phyloP scores from a whole-genome alignment of 1,140 invertebrate genomes.

The Leptinotarsa undecemlineata region DNA sequence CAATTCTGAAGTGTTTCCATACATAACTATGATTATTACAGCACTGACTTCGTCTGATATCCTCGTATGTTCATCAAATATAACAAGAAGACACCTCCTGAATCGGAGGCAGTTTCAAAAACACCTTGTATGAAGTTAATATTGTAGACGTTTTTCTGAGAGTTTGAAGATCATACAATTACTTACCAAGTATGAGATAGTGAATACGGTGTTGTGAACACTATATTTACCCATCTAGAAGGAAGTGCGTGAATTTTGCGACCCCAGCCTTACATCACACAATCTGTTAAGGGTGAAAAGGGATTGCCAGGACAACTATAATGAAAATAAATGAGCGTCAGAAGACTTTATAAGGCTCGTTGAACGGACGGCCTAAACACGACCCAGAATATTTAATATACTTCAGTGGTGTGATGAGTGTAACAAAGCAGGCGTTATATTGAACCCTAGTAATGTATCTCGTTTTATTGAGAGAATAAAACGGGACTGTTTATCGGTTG shows the following conservation, averaged over 20 bases:
- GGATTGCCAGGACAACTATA: slow-evolving; percentile 28
- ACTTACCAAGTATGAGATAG: not conserved
- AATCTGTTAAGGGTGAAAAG: slow-evolving; percentile 27
- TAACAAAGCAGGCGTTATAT: not conserved
- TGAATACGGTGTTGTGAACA: not conserved
- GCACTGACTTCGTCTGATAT: too few relatives aligned
- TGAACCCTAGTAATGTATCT: not conserved
- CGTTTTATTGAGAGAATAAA: slow-evolving; percentile 1
- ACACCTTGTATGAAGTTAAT: too few relatives aligned
- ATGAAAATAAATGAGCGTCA: slow-evolving; percentile 29
- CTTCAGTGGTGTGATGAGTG: slow-evolving; percentile 20
- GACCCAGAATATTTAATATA: slow-evolving; percentile 19
- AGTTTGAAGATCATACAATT: too few relatives aligned
- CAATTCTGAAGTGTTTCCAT: too few relatives aligned
- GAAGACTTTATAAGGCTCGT: slow-evolving; percentile 26
- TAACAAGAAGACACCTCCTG: too few relatives aligned
- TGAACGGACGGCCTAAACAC: not conserved
- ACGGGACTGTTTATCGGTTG: not conserved
- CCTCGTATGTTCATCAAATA: too few relatives aligned
- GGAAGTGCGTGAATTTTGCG: not conserved
- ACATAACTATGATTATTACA: too few relatives aligned
- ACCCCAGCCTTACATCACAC: not conserved
- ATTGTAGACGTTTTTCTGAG: too few relatives aligned
- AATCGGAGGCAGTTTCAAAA: too few relatives aligned
- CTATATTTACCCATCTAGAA: not conserved